phyloP scores from a whole-genome alignment of 2,888 invertebrate species.

The Drosophila nigricruria region DNA sequence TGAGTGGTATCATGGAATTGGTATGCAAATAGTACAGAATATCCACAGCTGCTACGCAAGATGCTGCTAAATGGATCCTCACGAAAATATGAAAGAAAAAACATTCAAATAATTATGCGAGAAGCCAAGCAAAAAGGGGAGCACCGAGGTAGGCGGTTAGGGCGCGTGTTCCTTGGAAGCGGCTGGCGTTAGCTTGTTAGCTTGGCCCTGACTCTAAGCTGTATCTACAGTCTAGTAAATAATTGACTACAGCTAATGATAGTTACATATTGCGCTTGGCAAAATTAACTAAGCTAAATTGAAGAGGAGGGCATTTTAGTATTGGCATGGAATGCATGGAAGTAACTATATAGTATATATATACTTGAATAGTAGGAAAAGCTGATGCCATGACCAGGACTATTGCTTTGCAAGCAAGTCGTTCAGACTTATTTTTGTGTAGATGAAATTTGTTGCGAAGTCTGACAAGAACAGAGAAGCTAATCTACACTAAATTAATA shows the following conservation, averaged over 20 bases:
- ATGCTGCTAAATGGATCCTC: constrained; percentile 19
- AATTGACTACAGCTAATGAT: constrained; percentile 19
- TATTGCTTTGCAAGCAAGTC: neutral
- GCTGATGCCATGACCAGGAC: neutral
- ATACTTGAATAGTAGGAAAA: neutral
- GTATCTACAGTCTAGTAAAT: constrained; percentile 10
- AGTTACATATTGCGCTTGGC: neutral
- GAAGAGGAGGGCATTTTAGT: neutral
- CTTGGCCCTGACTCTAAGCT: constrained; percentile 8
- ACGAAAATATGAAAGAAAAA: constrained; percentile 26
- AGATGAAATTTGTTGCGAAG: too few species aligned
- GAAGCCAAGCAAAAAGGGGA: constrained; percentile 1
- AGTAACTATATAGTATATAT: neutral
- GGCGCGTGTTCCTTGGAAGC: too few species aligned
- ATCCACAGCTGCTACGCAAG: constrained; percentile 27
- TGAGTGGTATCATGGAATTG: constrained; percentile 64
- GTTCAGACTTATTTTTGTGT: too few species aligned
- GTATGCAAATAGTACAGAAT: constrained; percentile 65
- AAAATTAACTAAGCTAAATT: neutral
- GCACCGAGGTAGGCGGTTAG: neutral
- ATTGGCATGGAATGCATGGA: neutral
- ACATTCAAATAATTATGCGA: constrained; percentile 28
- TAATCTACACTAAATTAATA: too few species aligned
- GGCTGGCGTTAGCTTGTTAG: constrained; percentile 6
- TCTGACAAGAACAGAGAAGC: too few species aligned